Conservation (phyloP, 2,113 vertebrate genomes). For the Planiliza haematocheilus region DNA sequence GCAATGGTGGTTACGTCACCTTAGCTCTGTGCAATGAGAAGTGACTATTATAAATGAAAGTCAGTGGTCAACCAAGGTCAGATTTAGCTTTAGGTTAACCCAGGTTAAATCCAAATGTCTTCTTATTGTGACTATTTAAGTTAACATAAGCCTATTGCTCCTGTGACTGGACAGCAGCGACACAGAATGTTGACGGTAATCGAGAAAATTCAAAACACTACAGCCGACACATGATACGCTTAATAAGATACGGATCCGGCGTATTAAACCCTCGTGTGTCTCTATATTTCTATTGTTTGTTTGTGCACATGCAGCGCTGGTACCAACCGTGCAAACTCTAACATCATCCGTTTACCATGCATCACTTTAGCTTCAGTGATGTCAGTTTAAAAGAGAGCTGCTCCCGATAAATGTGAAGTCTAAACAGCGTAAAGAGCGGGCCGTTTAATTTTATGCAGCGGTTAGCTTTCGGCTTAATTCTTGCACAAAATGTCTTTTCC, state of each 20-base stretch:
- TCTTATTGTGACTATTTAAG: no score
- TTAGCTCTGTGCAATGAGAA: no score
- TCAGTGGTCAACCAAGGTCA: no score
- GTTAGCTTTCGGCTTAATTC: neutral
- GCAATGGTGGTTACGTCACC: no score
- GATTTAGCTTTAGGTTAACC: no score
- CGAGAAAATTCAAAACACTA: neutral
- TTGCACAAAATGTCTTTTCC: conserved; percentile 16
- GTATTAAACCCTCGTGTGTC: neutral
- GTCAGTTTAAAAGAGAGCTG: conserved; percentile 19
- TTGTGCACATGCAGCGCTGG: neutral
- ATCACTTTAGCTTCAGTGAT: conserved; percentile 24
- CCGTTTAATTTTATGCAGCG: conserved; percentile 6
- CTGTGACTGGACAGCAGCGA: neutral
- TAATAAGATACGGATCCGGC: neutral
- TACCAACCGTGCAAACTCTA: conserved; percentile 2
- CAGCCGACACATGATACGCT: neutral
- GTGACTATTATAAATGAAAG: no score
- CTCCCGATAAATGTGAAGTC: neutral
- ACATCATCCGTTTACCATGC: conserved; percentile 4
- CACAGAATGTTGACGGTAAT: conserved; percentile 7
- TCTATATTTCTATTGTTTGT: neutral
- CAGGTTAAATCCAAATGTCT: no score
- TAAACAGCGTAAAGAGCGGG: conserved; percentile 2
- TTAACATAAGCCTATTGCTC: no score